Percentiles rank a stretch among this genome's conserved stretches.
Conservation (phyloP, 1,140 invertebrate species). For the Hetaerina americana region DNA sequence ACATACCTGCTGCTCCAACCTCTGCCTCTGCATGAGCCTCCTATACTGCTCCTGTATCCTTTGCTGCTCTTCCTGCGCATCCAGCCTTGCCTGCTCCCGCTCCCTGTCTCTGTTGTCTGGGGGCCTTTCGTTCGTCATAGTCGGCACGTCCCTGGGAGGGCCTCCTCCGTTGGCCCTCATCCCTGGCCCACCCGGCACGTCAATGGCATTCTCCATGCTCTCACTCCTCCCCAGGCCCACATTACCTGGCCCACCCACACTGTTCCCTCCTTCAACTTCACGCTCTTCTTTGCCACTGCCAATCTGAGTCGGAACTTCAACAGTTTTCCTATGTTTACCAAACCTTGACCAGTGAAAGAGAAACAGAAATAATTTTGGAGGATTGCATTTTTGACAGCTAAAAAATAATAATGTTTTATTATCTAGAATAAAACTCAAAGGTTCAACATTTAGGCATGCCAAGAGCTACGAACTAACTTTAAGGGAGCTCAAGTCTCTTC, state of each 20-base stretch:
- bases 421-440: too few species aligned
- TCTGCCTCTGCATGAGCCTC: constrained; percentile 23
- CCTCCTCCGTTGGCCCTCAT: constrained; percentile 12
- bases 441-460: too few species aligned
- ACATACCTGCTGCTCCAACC: constrained; percentile 18
- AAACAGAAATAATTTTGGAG: too few species aligned
- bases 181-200: constrained; percentile 10
- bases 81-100: constrained; percentile 23
- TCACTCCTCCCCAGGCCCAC: constrained; percentile 26
- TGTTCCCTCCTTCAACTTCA: constrained; percentile 17
- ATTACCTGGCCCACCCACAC: constrained; percentile 27
- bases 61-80: constrained; percentile 26
- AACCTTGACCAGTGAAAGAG: constrained; percentile 36
- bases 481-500: too few species aligned
- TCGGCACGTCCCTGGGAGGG: constrained; percentile 9
- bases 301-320: constrained; percentile 27
- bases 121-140: constrained; percentile 7
- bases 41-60: constrained; percentile 34
- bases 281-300: constrained; percentile 31
- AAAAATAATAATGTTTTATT: too few species aligned
- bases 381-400: too few species aligned
- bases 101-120: constrained; percentile 19
- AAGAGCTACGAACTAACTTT: too few species aligned
- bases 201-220: constrained; percentile 22
- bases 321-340: constrained; percentile 61